A percentile compares a stretch with the other conserved stretches of the same genome.
phyloP scores from a whole-genome alignment of 2,113 vertebrate species.

The Cathartes aura region DNA sequence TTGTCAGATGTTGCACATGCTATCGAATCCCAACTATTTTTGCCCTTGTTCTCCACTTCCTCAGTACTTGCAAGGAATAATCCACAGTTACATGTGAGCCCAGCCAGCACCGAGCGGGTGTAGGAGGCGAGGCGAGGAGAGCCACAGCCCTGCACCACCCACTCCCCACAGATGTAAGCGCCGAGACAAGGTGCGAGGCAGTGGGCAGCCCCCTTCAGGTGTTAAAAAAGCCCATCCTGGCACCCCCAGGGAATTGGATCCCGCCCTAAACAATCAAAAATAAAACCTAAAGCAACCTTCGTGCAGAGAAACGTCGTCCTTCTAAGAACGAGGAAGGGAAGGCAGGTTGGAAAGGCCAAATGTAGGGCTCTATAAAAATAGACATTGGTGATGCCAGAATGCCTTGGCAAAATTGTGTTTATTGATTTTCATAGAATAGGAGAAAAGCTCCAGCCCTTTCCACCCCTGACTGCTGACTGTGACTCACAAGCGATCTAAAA shows the following conservation, averaged over 20 bases:
- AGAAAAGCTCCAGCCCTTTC: not conserved
- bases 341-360: slow-evolving; percentile 28
- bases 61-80: not conserved
- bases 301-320: not conserved
- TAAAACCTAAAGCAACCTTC: not conserved
- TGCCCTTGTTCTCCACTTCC: slow-evolving; percentile 42
- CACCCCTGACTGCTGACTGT: not conserved
- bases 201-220: slow-evolving; percentile 42
- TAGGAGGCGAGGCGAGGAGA: slow-evolving; percentile 9
- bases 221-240: slow-evolving; percentile 28
- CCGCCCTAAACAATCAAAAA: not conserved
- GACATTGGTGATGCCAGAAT: not conserved
- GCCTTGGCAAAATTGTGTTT: not conserved
- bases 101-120: not conserved
- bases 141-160: not conserved
- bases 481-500: not conserved
- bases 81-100: not conserved
- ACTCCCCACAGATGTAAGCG: not conserved
- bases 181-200: slow-evolving; percentile 41
- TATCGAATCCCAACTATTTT: slow-evolving; percentile 53
- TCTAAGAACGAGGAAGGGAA: not conserved
- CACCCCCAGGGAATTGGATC: not conserved
- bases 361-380: not conserved
- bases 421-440: slow-evolving; percentile 10
- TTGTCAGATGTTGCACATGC: slow-evolving; percentile 16